Conservation (phyloP, 2,888 invertebrate species). For the Thysanoteuthis rhombus region DNA sequence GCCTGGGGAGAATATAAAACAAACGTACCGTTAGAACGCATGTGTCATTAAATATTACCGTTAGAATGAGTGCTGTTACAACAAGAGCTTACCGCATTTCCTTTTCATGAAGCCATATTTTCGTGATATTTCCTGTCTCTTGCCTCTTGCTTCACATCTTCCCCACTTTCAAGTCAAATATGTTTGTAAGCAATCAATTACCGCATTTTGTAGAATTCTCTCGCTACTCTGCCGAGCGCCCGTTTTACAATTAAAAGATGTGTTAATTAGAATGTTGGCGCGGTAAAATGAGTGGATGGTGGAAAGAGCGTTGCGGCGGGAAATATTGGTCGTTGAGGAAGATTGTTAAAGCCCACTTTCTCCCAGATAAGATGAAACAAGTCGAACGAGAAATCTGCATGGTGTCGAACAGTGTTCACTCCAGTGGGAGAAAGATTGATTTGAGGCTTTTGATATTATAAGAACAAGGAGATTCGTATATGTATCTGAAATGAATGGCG, state of each 20-base stretch:
- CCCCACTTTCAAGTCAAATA: background rate
- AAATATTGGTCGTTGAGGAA: background rate
- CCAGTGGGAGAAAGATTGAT: background rate
- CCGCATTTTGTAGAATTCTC: background rate
- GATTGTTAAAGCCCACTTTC: background rate
- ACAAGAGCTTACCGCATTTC: no score
- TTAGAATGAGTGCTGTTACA: no score
- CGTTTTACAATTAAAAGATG: background rate
- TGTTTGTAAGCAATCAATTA: background rate
- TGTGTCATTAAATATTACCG: no score
- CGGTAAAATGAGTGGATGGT: background rate
- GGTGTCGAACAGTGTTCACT: background rate
- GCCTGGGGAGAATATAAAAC: no score
- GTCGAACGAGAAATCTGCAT: no score
- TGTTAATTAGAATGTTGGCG: background rate
- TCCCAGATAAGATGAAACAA: no score
- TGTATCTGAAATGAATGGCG: background rate
- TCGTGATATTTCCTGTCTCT: no score
- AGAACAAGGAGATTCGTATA: background rate
- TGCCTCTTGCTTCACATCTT: background rate
- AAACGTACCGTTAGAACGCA: no score
- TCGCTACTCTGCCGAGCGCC: background rate
- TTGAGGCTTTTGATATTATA: background rate
- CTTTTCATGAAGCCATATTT: background rate
- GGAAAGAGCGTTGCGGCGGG: background rate